Conservation (phyloP, 2,888 invertebrate genomes). For the Drosophila meridiana region DNA sequence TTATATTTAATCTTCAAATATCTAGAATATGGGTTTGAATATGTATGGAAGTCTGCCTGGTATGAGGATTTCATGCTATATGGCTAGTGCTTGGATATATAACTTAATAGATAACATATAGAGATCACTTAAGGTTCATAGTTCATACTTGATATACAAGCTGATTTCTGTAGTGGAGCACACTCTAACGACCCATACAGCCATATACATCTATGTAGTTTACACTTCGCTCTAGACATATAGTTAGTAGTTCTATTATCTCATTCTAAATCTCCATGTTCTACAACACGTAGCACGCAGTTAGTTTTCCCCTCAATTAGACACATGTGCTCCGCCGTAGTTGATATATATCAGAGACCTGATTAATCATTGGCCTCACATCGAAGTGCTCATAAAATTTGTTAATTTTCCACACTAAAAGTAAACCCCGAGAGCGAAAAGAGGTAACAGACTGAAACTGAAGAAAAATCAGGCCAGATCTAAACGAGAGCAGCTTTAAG, state of each 20-base stretch:
- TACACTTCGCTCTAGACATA: neutral
- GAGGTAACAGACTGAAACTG: slow-evolving; percentile 16
- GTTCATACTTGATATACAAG: no score
- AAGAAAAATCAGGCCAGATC: slow-evolving; percentile 65
- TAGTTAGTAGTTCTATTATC: neutral
- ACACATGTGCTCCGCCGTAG: neutral
- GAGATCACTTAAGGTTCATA: neutral
- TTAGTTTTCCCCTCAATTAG: slow-evolving; percentile 3
- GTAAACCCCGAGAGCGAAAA: neutral
- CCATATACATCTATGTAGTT: neutral
- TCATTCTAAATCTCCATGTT: neutral
- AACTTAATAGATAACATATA: neutral
- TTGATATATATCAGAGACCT: slow-evolving; percentile 1
- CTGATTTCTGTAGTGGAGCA: neutral
- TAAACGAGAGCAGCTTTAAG: slow-evolving; percentile 69
- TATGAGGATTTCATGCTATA: neutral
- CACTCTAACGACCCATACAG: neutral
- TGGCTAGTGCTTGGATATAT: neutral
- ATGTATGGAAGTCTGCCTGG: no score
- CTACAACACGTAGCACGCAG: neutral
- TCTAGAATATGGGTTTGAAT: no score
- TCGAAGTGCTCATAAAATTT: slow-evolving; percentile 68
- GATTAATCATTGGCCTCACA: slow-evolving; percentile 57
- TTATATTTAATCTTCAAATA: neutral
- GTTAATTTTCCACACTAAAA: slow-evolving; percentile 61